Evolutionary conservation across 2,113 vertebrate genomes (phyloP).

Genomic region (Oncorhynchus gorbuscha): DNA sequence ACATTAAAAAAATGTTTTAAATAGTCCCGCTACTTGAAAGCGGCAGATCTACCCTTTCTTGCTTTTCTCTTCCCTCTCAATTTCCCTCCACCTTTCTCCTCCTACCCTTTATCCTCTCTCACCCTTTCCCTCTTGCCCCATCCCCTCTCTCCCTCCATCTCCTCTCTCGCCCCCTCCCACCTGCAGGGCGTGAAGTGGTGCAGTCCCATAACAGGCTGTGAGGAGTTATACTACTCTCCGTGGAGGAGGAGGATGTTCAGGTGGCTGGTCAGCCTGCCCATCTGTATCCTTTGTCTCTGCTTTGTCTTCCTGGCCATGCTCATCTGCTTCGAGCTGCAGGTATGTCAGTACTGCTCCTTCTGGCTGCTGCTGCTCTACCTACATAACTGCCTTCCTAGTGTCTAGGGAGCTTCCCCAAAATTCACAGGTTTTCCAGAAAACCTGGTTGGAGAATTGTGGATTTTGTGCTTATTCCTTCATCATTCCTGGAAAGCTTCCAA

Average conservation of each 20-base stretch:
- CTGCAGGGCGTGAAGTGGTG: slow-evolving; percentile 85
- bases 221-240: slow-evolving; percentile 92
- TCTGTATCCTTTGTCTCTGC: slow-evolving; percentile 89
- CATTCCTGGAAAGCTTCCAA: no score
- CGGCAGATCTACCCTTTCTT: no score
- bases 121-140: background rate
- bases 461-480: no score
- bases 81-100: no score
- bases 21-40: no score
- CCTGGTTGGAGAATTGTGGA: no score
- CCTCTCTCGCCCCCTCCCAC: slow-evolving; percentile 2
- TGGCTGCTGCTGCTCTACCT: background rate
- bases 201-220: slow-evolving; percentile 88
- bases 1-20: no score
- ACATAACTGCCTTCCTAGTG: background rate
- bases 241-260: slow-evolving; percentile 93
- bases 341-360: slow-evolving; percentile 47
- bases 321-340: slow-evolving; percentile 96
- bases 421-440: no score
- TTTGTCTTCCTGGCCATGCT: slow-evolving; percentile 95
- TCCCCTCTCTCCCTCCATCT: background rate
- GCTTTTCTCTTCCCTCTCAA: no score
- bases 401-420: background rate
- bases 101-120: background rate
- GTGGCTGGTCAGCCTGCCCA: slow-evolving; percentile 90